A percentile compares a stretch with the other conserved stretches of the same genome.
These are phyloP conservation scores for Geotrupes spiniger DNA, from an alignment of 2,888 invertebrate genomes.

Conservation along the genomic window DNA sequence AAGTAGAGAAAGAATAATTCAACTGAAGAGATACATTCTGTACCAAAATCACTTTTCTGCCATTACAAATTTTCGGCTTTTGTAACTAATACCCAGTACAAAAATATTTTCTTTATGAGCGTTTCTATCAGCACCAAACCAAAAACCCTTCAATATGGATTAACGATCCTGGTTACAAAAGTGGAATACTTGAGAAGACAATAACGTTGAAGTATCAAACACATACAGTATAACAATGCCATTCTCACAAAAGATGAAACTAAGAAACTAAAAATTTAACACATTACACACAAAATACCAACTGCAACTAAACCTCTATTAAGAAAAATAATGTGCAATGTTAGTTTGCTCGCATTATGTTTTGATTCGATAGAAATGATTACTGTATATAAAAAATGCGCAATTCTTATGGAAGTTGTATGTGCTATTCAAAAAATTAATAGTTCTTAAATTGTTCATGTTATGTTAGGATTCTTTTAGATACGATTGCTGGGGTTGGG, in stretches of 20 bases:
- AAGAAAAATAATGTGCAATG: neutral
- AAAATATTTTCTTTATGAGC: neutral
- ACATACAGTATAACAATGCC: neutral
- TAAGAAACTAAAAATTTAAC: neutral
- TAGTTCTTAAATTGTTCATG: neutral
- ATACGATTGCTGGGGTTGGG: too few relatives aligned
- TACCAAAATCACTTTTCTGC: neutral
- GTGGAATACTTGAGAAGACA: slow-evolving; percentile 1
- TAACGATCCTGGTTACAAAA: neutral
- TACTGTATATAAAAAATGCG: neutral
- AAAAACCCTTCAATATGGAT: neutral
- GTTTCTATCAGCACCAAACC: neutral
- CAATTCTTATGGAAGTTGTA: neutral
- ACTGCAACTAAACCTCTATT: neutral
- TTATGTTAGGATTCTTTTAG: too few relatives aligned
- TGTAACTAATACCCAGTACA: neutral
- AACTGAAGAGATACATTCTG: neutral
- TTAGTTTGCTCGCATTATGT: too few relatives aligned
- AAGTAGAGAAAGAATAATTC: neutral
- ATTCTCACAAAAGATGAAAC: neutral
- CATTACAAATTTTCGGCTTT: neutral
- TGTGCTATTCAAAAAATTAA: neutral
- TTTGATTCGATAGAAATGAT: neutral
- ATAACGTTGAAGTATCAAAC: slow-evolving; percentile 1
- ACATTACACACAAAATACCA: neutral